These are phyloP conservation scores for Papilio protenor DNA, from an alignment of 2,888 invertebrate species.

Conservation along the genomic window DNA sequence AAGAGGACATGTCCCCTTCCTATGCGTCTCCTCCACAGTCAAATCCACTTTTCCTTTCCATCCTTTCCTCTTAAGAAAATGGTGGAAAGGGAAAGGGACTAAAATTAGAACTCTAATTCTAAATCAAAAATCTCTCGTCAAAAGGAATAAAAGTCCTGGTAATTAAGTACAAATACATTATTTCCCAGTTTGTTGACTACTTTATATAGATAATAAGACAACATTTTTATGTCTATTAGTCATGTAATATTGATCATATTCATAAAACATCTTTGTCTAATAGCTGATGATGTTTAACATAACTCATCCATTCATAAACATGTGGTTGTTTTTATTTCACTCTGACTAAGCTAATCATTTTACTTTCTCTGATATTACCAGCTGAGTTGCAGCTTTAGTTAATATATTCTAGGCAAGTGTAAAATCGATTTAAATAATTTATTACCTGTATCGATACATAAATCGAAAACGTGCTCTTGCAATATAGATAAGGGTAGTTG, in stretches of 20 bases:
- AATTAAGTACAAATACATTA: neutral
- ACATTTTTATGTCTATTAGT: neutral
- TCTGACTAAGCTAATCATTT: neutral
- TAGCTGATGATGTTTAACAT: neutral
- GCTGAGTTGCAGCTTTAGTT: conserved; percentile 31
- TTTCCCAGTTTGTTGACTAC: neutral
- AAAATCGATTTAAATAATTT: conserved; percentile 16
- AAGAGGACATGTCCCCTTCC: no score
- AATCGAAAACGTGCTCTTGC: conserved; percentile 12
- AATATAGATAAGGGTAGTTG: neutral
- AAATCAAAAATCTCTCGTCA: no score
- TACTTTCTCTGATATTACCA: neutral
- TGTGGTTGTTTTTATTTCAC: neutral
- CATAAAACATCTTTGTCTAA: neutral
- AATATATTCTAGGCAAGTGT: conserved; percentile 8
- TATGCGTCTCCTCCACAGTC: no score
- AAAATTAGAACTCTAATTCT: no score
- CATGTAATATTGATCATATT: neutral
- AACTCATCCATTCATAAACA: neutral
- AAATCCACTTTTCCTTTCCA: no score
- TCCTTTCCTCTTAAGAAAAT: no score
- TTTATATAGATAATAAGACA: neutral
- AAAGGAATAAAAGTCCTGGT: neutral
- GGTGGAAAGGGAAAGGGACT: no score
- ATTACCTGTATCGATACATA: conserved; percentile 21